Percentiles rank a stretch among this genome's conserved stretches.
These are phyloP conservation scores for Sebastolobus altivelis DNA, from an alignment of 2,797 vertebrate genomes.

Conservation along the genomic window DNA sequence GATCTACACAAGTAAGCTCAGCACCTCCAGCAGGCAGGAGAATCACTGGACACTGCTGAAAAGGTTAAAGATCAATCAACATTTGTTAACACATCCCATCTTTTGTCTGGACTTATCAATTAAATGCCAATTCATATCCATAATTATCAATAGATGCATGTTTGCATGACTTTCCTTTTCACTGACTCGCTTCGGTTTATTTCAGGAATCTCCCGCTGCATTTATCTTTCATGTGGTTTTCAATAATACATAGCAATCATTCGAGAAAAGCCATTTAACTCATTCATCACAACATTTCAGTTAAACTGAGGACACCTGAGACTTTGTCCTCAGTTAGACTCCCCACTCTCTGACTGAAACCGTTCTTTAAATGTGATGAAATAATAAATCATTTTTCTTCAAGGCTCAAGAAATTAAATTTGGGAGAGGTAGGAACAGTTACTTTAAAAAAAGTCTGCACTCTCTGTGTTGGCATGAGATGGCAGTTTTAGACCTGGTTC, in stretches of 20 bases:
- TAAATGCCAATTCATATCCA: not conserved
- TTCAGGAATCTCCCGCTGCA: not conserved
- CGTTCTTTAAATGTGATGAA: not conserved
- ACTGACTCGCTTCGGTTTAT: not conserved
- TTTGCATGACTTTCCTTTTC: not conserved
- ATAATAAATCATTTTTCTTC: not conserved
- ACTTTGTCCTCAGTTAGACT: not conserved
- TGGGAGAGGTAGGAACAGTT: not conserved
- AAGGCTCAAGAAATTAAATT: not conserved
- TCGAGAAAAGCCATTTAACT: not conserved
- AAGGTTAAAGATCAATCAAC: not conserved
- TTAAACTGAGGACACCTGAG: not conserved
- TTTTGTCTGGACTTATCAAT: not conserved
- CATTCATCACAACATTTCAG: not conserved
- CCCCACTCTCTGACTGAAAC: not conserved
- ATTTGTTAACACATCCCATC: not conserved
- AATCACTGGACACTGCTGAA: too few species aligned
- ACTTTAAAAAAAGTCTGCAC: not conserved
- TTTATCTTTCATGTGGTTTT: conserved; percentile 3
- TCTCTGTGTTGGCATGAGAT: conserved; percentile 4
- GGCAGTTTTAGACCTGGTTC: not conserved
- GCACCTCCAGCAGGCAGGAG: not conserved
- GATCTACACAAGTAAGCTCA: not conserved
- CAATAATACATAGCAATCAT: not conserved
- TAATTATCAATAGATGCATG: not conserved